Base-by-base conservation (phyloP, 2,113 vertebrate species). In the Chaetura pelagica region DNA sequence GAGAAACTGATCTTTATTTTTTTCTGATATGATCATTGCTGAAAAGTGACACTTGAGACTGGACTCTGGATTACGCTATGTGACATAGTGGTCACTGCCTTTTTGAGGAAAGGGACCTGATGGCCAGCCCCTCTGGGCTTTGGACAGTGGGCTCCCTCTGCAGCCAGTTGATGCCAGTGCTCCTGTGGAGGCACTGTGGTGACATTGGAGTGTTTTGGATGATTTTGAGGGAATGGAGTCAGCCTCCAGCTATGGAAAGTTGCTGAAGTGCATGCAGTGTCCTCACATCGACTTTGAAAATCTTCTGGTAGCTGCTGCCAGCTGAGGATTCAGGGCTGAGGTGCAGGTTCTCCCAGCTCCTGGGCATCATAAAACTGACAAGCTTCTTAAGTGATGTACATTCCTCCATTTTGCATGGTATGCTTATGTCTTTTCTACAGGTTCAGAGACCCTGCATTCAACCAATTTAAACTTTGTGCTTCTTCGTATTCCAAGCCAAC, bases 371-470 rank as follows among this genome's bases (percentile, higher is more conserved):
- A 19, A 51, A 21, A 17, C 42, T 15, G 40, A 9, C 6, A 1
- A 6, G 57, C 44, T 63, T 38, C 71, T 32, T 15, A 32, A 44
- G 44, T 19, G 44, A 57, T n/a, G 49, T 4, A 1, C 54, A 54
- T 30, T 7, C 12, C 40, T 64, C 30, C 32, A 0, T 1, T 57
- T 2, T 1, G 2, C 68, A 40, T 2, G 32, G 11, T 42, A 1
- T 2, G 15, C 19, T 66, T 7, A 1, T 1, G 0, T 52, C 13
- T 80, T 29, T 40, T 11, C 7, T n/a, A 0, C 7, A 6, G 23
- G 22, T 30, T 74, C 35, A 66, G 38, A 30, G 12, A 22, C 15
- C 2, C 48, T 48, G 34, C 6, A 4, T 55, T 64, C 59, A 34
- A 14, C 24, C 27, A 10, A 4, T 16, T 66, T 35, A 34, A 19